phyloP scores from a whole-genome alignment of 2,113 vertebrate genomes.

The Hippocampus mohnikei region DNA sequence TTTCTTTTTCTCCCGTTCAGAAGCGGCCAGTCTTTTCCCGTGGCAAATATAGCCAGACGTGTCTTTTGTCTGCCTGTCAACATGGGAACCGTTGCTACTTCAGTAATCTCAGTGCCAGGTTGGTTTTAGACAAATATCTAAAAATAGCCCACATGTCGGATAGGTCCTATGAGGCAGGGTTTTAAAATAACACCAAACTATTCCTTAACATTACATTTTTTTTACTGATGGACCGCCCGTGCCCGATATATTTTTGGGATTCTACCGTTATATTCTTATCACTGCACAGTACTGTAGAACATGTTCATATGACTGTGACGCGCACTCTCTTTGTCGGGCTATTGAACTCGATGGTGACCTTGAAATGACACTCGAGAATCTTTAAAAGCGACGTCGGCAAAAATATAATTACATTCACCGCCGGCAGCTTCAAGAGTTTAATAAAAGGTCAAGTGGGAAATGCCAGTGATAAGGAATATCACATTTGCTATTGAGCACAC shows the following conservation, averaged over 20 bases:
- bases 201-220: constrained; percentile 45
- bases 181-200: constrained; percentile 30
- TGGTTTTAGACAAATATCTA: constrained; percentile 56
- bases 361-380: constrained; percentile 31
- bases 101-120: constrained; percentile 58
- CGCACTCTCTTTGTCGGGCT: constrained; percentile 6
- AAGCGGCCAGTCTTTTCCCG: constrained; percentile 26
- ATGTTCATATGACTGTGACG: constrained; percentile 21
- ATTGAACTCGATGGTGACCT: constrained; percentile 46
- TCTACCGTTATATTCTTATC: constrained; percentile 27
- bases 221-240: constrained; percentile 39
- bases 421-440: constrained; percentile 14
- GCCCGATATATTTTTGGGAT: constrained; percentile 30
- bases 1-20: constrained; percentile 10
- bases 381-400: constrained; percentile 45
- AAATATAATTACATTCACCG: constrained; percentile 42
- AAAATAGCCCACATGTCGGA: constrained; percentile 54
- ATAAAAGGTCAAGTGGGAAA: constrained; percentile 24
- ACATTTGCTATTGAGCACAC: constrained; percentile 17
- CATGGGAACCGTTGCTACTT: constrained; percentile 49
- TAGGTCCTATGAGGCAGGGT: constrained; percentile 27
- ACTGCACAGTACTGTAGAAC: constrained; percentile 18
- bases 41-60: constrained; percentile 42
- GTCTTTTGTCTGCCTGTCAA: constrained; percentile 51
- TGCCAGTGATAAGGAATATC: constrained; percentile 22